phyloP scores from a whole-genome alignment of 2,113 vertebrate genomes.

The Campylomormyrus numenius region DNA sequence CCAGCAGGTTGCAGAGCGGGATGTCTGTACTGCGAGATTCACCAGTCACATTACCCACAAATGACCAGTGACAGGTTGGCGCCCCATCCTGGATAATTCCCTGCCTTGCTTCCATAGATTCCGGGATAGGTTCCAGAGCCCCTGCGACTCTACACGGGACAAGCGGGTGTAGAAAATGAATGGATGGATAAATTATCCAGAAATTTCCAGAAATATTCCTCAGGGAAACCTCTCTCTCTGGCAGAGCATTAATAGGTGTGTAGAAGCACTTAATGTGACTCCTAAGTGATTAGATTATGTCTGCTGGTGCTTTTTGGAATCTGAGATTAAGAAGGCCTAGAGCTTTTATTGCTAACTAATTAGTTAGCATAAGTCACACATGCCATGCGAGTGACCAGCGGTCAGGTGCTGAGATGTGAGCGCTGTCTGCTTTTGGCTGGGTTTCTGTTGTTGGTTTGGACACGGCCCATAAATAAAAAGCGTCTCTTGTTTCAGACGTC shows the following conservation, averaged over 20 bases:
- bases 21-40: background rate
- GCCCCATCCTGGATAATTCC: background rate
- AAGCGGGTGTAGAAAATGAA: background rate
- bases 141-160: background rate
- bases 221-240: background rate
- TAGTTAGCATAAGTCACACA: background rate
- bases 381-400: background rate
- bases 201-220: conserved; percentile 1
- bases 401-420: background rate
- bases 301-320: background rate
- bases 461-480: background rate
- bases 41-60: background rate
- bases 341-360: background rate
- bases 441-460: background rate
- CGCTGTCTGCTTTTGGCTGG: background rate
- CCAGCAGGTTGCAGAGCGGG: background rate
- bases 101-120: background rate
- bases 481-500: background rate
- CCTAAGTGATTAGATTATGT: background rate
- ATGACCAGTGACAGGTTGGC: background rate
- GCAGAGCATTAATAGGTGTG: background rate
- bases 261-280: background rate
- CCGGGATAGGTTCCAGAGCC: background rate
- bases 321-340: background rate
- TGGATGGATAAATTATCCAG: background rate